Evolutionary conservation across 1,140 invertebrate genomes (phyloP).

Genomic region (Diorhabda carinulata): DNA sequence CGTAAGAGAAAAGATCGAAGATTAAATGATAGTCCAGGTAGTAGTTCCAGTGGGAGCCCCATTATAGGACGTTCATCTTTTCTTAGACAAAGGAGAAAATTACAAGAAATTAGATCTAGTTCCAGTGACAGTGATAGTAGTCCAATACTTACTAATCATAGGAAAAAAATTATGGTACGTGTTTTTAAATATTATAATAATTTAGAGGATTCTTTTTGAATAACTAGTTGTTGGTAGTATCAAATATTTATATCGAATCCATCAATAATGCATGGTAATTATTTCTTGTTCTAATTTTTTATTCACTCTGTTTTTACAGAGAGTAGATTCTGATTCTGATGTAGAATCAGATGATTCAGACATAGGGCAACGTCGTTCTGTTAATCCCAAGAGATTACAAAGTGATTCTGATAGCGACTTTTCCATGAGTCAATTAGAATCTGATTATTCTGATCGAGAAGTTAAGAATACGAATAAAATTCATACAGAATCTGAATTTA

Average conservation of each 20-base stretch:
- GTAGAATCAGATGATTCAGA: constrained; percentile 16
- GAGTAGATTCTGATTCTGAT: constrained; percentile 30
- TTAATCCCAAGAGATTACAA: not conserved
- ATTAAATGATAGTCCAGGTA: constrained; percentile 23
- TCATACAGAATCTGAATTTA: constrained; percentile 53
- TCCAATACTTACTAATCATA: constrained; percentile 28
- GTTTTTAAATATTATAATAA: not conserved
- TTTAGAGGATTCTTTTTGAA: not conserved
- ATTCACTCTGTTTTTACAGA: constrained; percentile 27
- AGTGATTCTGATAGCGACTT: constrained; percentile 12
- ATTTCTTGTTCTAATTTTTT: constrained; percentile 3
- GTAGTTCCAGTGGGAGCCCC: constrained; percentile 36
- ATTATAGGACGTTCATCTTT: constrained; percentile 33
- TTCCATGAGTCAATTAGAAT: constrained; percentile 27
- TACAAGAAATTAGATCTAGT: constrained; percentile 9
- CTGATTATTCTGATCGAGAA: constrained; percentile 28
- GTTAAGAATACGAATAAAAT: not conserved
- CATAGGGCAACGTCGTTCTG: constrained; percentile 11
- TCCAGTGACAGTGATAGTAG: constrained; percentile 32
- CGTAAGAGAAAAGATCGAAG: constrained; percentile 29
- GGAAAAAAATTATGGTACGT: constrained; percentile 36
- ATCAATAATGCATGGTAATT: not conserved
- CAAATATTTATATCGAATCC: constrained; percentile 3
- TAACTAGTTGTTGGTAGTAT: not conserved
- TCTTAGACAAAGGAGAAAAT: constrained; percentile 10